A percentile compares a stretch with the other conserved stretches of the same genome.
Evolutionary conservation across 92 coral and sea anemone genomes (phyloP).

Genomic region (Hydrozoanthus gracilis): DNA sequence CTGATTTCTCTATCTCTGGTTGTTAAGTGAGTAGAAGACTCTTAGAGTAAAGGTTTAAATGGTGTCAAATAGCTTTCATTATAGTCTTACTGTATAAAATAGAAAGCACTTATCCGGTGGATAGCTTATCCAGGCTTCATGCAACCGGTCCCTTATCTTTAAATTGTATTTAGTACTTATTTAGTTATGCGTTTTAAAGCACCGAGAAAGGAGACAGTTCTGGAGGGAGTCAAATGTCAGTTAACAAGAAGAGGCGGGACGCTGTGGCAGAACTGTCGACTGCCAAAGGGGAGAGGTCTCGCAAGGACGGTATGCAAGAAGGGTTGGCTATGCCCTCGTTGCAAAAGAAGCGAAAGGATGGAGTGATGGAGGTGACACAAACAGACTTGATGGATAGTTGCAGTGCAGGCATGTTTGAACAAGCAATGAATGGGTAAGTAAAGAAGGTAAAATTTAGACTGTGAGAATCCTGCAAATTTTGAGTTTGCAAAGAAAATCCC

Average conservation of each 20-base stretch:
- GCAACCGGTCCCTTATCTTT: no score
- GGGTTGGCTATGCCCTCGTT: constrained; percentile 81
- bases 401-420: constrained; percentile 55
- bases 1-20: no score
- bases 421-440: constrained; percentile 61
- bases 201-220: constrained; percentile 73
- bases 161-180: not conserved
- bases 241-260: constrained; percentile 81
- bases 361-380: constrained; percentile 65
- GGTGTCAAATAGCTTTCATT: no score
- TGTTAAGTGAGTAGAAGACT: no score
- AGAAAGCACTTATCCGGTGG: no score
- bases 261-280: constrained; percentile 72
- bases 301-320: constrained; percentile 92
- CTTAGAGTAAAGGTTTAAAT: no score
- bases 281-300: constrained; percentile 67
- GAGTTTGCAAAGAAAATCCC: no score
- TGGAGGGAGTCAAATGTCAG: constrained; percentile 67
- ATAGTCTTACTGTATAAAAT: no score
- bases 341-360: constrained; percentile 78
- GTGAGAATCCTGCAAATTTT: no score
- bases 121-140: no score
- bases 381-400: constrained; percentile 63
- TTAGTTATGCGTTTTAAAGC: not conserved
- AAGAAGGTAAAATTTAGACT: not conserved